Base-by-base conservation (phyloP, 2,797 vertebrate species). In the Uromys caudimaculatus region DNA sequence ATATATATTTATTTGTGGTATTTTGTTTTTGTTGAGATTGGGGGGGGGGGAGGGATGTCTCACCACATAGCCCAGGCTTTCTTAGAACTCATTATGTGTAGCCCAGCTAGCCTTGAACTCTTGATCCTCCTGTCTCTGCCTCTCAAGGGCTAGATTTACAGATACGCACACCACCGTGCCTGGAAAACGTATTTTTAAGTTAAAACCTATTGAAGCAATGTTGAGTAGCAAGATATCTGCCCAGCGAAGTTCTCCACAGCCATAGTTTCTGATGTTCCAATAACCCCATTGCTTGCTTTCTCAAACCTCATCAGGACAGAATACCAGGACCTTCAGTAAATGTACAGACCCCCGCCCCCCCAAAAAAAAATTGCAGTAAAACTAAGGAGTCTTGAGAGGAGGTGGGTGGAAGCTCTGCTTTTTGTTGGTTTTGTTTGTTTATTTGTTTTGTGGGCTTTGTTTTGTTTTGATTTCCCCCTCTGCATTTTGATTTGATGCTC, bases 401-500 rank as follows among this genome's bases (percentile, higher is more conserved):
- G 62, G 97, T 99, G 38, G 98, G 95, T 23, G 99, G 99, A 32
- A 99, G 98, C 4, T 98, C 98, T 67, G n/a, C 44, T 64, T 29
- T 32, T 19, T n/a, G 16, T 69, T 69, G 29, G 12, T 67, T 9
- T 23, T 64, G 3, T 60, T 52, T 52, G 8, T 52, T 50, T 50
- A 10, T 35, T n/a, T 19, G 35, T 73, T 75, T 75, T 24, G 32
- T 67, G 32, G 32, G 13, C 35, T 67, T 67, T 67, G 32, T 67
- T 67, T 99, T 99, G 1, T 64, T 99, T 99, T 44, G 44, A 3
- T 44, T 44, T 44, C 99, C 27, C 99, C 29, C 98, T 92, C 98
- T 98, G 95, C 99, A 99, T 35, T 94, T 99, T 99, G 99, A 99
- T 95, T 99, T 99, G 41, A 99, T 99, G 96, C 99, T 99, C 99